phyloP scores from a whole-genome alignment of 2,888 invertebrate genomes.

The Lithophane leautieri region DNA sequence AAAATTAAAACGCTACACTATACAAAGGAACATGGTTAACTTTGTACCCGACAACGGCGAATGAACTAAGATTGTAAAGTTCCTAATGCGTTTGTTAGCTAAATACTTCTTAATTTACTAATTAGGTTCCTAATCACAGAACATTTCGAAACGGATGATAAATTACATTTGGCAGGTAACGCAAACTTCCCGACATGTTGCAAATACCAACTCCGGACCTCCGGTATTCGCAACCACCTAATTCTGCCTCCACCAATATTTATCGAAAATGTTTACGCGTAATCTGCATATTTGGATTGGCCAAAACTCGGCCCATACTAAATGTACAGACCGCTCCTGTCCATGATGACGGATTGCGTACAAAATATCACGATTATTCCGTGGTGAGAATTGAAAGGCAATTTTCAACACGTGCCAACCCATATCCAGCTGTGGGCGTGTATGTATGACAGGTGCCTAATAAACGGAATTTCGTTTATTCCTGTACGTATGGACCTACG shows the following conservation, averaged over 20 bases:
- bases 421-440: background rate
- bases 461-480: background rate
- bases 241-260: constrained; percentile 42
- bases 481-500: background rate
- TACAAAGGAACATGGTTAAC: background rate
- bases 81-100: background rate
- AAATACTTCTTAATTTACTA: background rate
- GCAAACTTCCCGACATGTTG: constrained; percentile 1
- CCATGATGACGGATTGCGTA: constrained; percentile 30
- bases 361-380: constrained; percentile 30
- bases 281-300: constrained; percentile 43
- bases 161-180: constrained; percentile 3
- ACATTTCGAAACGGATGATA: background rate
- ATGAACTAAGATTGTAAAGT: background rate
- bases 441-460: background rate
- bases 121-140: background rate
- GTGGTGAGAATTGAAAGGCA: constrained; percentile 8
- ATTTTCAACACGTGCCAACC: constrained; percentile 21
- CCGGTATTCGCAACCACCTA: background rate
- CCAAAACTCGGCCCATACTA: constrained; percentile 2
- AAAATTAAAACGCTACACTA: background rate
- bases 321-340: constrained; percentile 9
- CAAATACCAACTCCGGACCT: background rate
- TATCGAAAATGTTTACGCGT: constrained; percentile 41
- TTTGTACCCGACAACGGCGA: background rate